Percentiles rank a stretch among this genome's conserved stretches.
phyloP scores from a whole-genome alignment of 2,888 invertebrate species.

The Lycophotia porphyrea region DNA sequence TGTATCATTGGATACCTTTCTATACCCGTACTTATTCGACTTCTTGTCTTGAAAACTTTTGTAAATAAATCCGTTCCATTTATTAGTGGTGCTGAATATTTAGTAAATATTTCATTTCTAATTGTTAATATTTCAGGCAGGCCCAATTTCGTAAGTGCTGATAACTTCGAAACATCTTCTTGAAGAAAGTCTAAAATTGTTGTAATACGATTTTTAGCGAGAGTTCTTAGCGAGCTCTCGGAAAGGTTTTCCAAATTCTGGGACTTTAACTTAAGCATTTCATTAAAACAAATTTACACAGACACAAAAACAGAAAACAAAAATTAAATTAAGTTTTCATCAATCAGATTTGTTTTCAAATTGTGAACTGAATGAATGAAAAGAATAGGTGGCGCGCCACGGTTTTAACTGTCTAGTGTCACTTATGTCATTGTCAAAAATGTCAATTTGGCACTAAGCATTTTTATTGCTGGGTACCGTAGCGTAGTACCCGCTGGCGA shows the following conservation, averaged over 20 bases:
- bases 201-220: conserved; percentile 88
- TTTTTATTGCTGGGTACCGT: too few species aligned
- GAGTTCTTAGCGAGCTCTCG: conserved; percentile 80
- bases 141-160: conserved; percentile 84
- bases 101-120: conserved; percentile 85
- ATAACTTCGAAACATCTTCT: conserved; percentile 89
- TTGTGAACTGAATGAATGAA: conserved; percentile 4
- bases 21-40: conserved; percentile 85
- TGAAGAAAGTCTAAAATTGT: conserved; percentile 90
- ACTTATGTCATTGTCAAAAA: too few species aligned
- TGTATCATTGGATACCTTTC: conserved; percentile 79
- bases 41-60: conserved; percentile 75
- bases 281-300: not conserved
- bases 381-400: too few species aligned
- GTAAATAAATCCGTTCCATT: conserved; percentile 76
- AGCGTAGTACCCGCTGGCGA: too few species aligned
- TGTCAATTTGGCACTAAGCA: too few species aligned
- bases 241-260: conserved; percentile 77
- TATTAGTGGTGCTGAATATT: conserved; percentile 85
- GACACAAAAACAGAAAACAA: conserved; percentile 16
- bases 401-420: too few species aligned
- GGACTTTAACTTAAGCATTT: conserved; percentile 79
- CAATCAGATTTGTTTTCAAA: conserved; percentile 14
- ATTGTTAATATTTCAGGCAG: conserved; percentile 84
- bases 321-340: not conserved